Percentiles rank a stretch among this genome's conserved stretches.
Evolutionary conservation across 1,140 invertebrate genomes (phyloP).

Genomic region (Mamestra configurata): DNA sequence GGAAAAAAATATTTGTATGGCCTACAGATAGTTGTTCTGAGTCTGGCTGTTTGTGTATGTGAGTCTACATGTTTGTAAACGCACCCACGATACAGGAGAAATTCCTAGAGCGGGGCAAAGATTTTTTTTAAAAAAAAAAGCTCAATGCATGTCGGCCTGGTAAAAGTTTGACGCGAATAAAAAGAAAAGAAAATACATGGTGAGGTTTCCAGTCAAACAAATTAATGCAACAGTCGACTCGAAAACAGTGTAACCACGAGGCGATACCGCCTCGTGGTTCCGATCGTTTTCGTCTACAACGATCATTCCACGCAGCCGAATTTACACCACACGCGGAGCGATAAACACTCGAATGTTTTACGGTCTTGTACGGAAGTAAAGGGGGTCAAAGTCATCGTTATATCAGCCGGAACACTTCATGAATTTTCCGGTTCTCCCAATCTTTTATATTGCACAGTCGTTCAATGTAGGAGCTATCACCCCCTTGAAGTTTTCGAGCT

Average conservation of each 20-base stretch:
- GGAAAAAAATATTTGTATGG: no score
- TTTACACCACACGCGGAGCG: conserved; percentile 16
- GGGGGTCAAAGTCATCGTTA: conserved; percentile 34
- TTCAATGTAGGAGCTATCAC: conserved; percentile 9
- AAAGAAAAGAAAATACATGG: no score
- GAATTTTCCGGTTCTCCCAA: conserved; percentile 28
- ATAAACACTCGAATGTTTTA: conserved; percentile 27
- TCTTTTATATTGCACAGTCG: conserved; percentile 7
- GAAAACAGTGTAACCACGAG: not conserved
- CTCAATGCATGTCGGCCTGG: no score
- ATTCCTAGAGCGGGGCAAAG: no score
- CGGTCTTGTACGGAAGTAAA: conserved; percentile 31
- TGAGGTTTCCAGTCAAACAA: no score
- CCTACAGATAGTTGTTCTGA: no score
- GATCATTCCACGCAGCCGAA: conserved; percentile 14
- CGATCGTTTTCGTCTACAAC: not conserved
- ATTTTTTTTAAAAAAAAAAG: no score
- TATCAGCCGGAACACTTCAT: conserved; percentile 39
- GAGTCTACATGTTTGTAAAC: no score
- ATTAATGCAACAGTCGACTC: not conserved
- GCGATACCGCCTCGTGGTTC: not conserved
- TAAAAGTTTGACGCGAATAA: no score
- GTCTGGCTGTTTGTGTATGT: no score
- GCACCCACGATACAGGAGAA: no score
- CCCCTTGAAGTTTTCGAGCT: not conserved